These are phyloP conservation scores for Apantesis nais DNA, from an alignment of 2,888 invertebrate genomes.

Conservation along the genomic window DNA sequence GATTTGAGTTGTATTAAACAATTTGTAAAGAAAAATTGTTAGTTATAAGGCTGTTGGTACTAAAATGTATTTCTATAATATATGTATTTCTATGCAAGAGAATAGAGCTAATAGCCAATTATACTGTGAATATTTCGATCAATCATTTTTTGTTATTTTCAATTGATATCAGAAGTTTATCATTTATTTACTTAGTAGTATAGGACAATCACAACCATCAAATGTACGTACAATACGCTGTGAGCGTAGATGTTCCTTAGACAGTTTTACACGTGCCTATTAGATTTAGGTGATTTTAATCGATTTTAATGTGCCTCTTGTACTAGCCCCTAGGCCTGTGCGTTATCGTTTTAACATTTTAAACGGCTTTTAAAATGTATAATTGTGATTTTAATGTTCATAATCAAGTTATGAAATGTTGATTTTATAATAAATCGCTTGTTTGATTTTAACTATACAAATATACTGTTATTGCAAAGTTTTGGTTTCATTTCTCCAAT, in stretches of 20 bases:
- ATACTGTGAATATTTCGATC: neutral
- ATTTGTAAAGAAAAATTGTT: neutral
- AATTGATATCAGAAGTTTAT: neutral
- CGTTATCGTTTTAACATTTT: constrained; percentile 49
- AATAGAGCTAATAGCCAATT: neutral
- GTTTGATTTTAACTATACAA: constrained; percentile 67
- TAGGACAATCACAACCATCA: constrained; percentile 11
- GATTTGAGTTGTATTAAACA: neutral
- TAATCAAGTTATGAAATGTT: constrained; percentile 58
- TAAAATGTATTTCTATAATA: neutral
- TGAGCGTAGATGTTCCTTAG: constrained; percentile 70
- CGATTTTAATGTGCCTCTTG: constrained; percentile 65
- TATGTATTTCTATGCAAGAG: neutral
- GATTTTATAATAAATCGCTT: constrained; percentile 69
- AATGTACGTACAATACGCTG: constrained; percentile 50
- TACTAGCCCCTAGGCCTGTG: constrained; percentile 41
- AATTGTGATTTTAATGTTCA: constrained; percentile 60
- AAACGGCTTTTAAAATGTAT: constrained; percentile 58
- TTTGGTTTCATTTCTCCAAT: constrained; percentile 13
- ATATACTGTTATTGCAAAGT: constrained; percentile 51
- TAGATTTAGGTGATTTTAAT: constrained; percentile 68
- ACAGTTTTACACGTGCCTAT: constrained; percentile 60
- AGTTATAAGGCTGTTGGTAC: neutral
- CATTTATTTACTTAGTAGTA: neutral
- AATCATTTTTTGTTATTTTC: neutral